Evolutionary conservation across 2,888 invertebrate species (phyloP), one percentile per base, ranked within the genome.

Genomic region (Azorinus chamasolen): DNA sequence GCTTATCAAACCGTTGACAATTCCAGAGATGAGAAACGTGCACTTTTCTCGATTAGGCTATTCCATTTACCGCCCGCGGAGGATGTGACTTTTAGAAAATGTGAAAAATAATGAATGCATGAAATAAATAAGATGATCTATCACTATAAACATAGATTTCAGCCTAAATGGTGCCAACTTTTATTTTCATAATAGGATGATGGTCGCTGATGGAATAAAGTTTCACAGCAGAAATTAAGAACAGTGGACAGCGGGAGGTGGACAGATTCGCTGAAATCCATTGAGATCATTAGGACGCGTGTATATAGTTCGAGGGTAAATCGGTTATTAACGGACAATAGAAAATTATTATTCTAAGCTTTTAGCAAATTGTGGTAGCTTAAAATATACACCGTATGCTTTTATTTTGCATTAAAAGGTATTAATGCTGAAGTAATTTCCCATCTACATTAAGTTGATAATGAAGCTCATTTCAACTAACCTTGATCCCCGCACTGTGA

Each of bases 21-120:
- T 71, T 63, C 64, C 68, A 39, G 55, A 61, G 61, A 63, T 57
- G 57, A 62, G 69, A 83, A 83, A 85, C 85, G 83, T 85, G 85
- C 85, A 77, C 72, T 76, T 68, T 73, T 80, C 66, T 78, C 74
- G 70, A 65, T 69, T 66, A 25, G 68, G 82, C 83, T 83, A 59
- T 83, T 87, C 50, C 25, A 46, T 59, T 79, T 63, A 66, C 65
- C 84, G 62, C 86, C 85, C 73, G 16, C 76, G 55, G 37, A 57
- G 48, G n/a, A 24, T 32, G 32, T 5, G 22, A 32, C 39, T 48
- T 25, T 3, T 8, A 3, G 18, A 32, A n/a, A 45, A 10, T 14
- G 18, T 12, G 16, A 54, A 64, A 64, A 64, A 53, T 53, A 64
- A 25, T 16, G 10, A 5, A 43, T 2, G 20, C 4, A 2, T 6